Conservation (phyloP, 92 coral and sea anemone species). For the Umimayanthus chanpuru region DNA sequence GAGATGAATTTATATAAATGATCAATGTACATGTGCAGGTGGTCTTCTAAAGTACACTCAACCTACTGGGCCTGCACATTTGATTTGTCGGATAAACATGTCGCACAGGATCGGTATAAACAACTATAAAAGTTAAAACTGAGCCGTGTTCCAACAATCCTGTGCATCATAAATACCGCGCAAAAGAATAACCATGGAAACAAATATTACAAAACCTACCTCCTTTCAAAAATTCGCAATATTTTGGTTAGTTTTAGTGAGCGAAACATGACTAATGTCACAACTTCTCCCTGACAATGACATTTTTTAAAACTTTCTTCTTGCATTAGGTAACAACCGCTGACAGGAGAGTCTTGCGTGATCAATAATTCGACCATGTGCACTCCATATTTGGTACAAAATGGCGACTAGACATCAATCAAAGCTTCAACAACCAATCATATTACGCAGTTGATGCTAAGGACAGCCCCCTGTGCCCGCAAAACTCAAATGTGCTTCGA, state of each 20-base stretch:
- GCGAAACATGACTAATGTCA: neutral
- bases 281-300: neutral
- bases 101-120: too few relatives aligned
- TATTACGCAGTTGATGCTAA: slow-evolving; percentile 62
- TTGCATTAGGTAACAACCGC: slow-evolving; percentile 17
- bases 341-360: slow-evolving; percentile 2
- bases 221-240: neutral
- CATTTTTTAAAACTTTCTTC: neutral
- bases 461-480: slow-evolving; percentile 89
- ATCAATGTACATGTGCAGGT: too few relatives aligned
- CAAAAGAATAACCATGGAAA: too few relatives aligned
- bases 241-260: neutral
- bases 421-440: slow-evolving; percentile 76
- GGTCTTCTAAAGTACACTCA: too few relatives aligned
- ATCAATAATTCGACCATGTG: slow-evolving; percentile 39
- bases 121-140: neutral
- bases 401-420: slow-evolving; percentile 68
- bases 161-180: neutral
- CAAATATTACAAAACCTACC: neutral
- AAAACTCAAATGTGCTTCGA: slow-evolving; percentile 76
- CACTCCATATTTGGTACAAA: slow-evolving; percentile 53
- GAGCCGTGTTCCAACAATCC: neutral
- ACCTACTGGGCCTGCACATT: too few relatives aligned
- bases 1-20: too few relatives aligned
- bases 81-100: too few relatives aligned